Evolutionary conservation across 2,888 invertebrate species (phyloP), one percentile per base, ranked within the genome.

Genomic region (Catocala fraxini): DNA sequence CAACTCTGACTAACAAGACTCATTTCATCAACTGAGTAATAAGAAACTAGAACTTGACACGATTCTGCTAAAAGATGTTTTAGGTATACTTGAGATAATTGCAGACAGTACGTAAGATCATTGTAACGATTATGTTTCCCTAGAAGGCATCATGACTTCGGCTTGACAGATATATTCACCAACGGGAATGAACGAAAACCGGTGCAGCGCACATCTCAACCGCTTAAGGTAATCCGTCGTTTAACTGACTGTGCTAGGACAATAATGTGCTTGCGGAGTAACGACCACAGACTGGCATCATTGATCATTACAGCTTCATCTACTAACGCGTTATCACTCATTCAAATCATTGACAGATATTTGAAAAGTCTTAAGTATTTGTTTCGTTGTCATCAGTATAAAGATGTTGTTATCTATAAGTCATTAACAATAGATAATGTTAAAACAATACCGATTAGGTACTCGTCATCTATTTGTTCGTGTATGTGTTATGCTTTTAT

Each of bases 381-480:
- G 35, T 25, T 25, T 4, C 11, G 11, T 35, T 34, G 12, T 43
- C 42, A 49, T 49, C 42, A 42, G n/a, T 61, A 43, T 56, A 42
- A 6, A 43, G 15, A 13, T 25, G 25, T 25, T 25, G 25, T 5
- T 35, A 35, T 7, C 35, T 6, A 35, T 35, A 6, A 35, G 48
- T 15, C 13, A 42, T 59, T 51, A 45, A 47, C 52, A 54, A 56
- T 13, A 59, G 54, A 56, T 62, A 64, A 13, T 25, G 46, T 47
- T 55, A 49, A 63, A 73, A 67, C 60, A 73, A 70, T 67, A 56
- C 59, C 52, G 49, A 62, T 53, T 25, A 6, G 46, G 6, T n/a
- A 56, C 39, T 56, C 47, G 48, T 63, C 53, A 60, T 60, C 10
- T 42, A 53, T 54, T 61, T 54, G 33, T 54, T 42, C 48, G 46